Percentiles rank a stretch among this genome's conserved stretches.
phyloP scores from a whole-genome alignment of 2,797 vertebrate genomes.

The Distichodus sexfasciatus region DNA sequence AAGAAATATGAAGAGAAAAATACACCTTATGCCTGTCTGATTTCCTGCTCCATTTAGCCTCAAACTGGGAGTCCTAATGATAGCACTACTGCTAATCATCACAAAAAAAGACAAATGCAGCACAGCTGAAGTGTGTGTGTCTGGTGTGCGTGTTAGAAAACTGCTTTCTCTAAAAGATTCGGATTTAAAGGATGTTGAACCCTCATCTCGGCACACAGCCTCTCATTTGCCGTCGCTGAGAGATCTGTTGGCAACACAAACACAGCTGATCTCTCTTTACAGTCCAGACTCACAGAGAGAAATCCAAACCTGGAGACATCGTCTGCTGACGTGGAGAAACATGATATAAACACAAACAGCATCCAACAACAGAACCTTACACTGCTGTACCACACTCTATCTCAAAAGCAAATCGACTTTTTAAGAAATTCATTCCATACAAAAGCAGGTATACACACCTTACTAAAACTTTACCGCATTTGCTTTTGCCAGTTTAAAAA shows the following conservation, averaged over 20 bases:
- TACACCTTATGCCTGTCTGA: conserved; percentile 45
- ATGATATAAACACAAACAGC: neutral
- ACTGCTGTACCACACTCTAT: too few species aligned
- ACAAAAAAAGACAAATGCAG: conserved; percentile 38
- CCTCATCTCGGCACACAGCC: neutral
- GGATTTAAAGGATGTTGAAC: conserved; percentile 7
- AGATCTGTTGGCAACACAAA: neutral
- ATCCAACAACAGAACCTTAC: too few species aligned
- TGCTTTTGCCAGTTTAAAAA: too few species aligned
- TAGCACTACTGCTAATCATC: conserved; percentile 1
- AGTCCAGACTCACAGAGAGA: neutral
- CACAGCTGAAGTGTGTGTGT: conserved; percentile 16
- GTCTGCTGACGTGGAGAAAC: too few species aligned
- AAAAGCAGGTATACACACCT: too few species aligned
- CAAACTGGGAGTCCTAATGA: conserved; percentile 29
- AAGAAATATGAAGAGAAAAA: conserved; percentile 19
- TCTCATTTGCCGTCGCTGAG: neutral
- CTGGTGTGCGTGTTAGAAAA: conserved; percentile 21
- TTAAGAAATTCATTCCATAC: too few species aligned
- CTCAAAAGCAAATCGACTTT: too few species aligned
- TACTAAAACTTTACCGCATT: too few species aligned
- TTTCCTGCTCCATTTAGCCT: conserved; percentile 70
- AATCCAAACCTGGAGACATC: neutral
- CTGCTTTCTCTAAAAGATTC: neutral
- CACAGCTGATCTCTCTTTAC: conserved; percentile 12